These are phyloP conservation scores for Lepeophtheirus nordmannii DNA, from an alignment of 2,888 invertebrate genomes.

Conservation along the genomic window DNA sequence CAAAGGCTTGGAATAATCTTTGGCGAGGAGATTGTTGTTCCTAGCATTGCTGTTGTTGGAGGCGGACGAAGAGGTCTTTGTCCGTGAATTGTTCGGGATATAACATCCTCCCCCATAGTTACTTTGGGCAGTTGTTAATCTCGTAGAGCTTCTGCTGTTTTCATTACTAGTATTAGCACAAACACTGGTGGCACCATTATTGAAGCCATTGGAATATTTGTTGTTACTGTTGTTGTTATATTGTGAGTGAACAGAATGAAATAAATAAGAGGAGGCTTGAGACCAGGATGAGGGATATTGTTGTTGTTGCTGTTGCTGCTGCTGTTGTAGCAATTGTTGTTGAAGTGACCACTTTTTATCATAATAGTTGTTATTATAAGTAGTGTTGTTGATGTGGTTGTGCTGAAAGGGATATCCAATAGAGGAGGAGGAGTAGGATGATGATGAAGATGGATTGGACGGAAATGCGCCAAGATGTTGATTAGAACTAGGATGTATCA, in stretches of 20 bases:
- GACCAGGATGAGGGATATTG: neutral
- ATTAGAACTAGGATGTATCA: constrained; percentile 2
- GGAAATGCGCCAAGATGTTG: neutral
- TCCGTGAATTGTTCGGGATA: no score
- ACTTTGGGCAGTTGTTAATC: no score
- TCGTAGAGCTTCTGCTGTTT: no score
- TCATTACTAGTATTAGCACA: no score
- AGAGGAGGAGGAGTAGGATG: no score
- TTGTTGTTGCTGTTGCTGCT: no score
- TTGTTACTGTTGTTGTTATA: no score
- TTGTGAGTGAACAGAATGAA: neutral
- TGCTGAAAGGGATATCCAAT: no score
- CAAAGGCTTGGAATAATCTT: constrained; percentile 19
- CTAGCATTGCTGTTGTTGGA: neutral
- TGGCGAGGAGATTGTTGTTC: neutral
- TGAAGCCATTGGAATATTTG: no score
- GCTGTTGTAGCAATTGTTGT: neutral
- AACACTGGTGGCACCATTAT: neutral
- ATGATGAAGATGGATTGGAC: neutral
- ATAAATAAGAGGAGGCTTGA: neutral
- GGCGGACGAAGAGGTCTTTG: neutral
- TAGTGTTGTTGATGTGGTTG: no score
- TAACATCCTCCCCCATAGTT: no score
- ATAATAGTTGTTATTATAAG: neutral
- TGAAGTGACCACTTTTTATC: constrained; percentile 1